These are phyloP conservation scores for Drosophila ogumai DNA, from an alignment of 1,140 invertebrate genomes.

Conservation along the genomic window DNA sequence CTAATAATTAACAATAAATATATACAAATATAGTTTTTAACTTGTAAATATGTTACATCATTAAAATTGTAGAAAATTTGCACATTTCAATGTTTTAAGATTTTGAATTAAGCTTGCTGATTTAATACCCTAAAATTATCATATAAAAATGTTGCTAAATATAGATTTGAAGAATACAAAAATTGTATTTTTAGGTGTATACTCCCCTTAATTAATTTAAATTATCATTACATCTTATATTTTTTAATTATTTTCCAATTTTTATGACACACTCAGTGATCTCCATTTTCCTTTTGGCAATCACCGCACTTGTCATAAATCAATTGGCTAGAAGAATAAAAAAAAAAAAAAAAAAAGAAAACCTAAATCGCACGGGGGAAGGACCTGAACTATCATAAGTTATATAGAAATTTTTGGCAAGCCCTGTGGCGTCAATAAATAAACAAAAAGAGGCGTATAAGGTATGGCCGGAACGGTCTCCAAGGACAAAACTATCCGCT, in stretches of 20 bases:
- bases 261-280: slow-evolving; percentile 33
- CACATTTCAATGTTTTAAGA: background rate
- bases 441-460: slow-evolving; percentile 75
- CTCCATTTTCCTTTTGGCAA: slow-evolving; percentile 54
- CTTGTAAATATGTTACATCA: background rate
- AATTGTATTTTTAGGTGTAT: background rate
- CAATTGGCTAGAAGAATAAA: slow-evolving; percentile 27
- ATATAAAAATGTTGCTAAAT: too few relatives aligned
- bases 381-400: slow-evolving; percentile 66
- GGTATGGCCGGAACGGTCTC: slow-evolving; percentile 53
- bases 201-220: background rate
- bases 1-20: slow-evolving; percentile 7
- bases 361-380: slow-evolving; percentile 8
- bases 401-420: slow-evolving; percentile 77
- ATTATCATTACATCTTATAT: background rate
- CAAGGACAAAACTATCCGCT: slow-evolving; percentile 71
- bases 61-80: background rate
- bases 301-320: slow-evolving; percentile 64
- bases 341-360: background rate
- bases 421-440: slow-evolving; percentile 74
- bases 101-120: background rate
- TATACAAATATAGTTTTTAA: background rate
- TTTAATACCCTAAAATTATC: background rate
- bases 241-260: slow-evolving; percentile 1
- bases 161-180: background rate